phyloP scores from a whole-genome alignment of 2,888 invertebrate species.

The Drosophila glabriapex region DNA sequence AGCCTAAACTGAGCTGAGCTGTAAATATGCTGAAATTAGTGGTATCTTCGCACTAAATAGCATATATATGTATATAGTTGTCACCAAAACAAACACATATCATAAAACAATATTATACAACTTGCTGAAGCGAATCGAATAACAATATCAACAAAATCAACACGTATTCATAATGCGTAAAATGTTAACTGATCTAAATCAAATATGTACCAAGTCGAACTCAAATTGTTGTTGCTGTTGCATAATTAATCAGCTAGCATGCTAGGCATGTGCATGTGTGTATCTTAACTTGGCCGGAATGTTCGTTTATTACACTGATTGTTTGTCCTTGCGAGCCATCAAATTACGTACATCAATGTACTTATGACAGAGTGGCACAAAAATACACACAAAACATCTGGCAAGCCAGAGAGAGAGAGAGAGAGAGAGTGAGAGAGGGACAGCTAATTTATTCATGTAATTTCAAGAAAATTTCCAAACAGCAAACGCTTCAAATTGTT shows the following conservation, averaged over 20 bases:
- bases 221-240: background rate
- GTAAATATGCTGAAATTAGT: background rate
- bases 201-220: background rate
- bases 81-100: background rate
- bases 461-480: conserved; percentile 23
- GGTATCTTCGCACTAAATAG: background rate
- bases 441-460: conserved; percentile 19
- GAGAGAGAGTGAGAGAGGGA: background rate
- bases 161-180: background rate
- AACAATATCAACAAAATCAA: background rate
- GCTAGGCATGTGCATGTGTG: background rate
- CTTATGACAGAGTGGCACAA: background rate
- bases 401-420: background rate
- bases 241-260: conserved; percentile 22
- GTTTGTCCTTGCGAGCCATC: conserved; percentile 7
- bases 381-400: background rate
- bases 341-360: conserved; percentile 1
- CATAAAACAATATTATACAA: background rate
- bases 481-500: conserved; percentile 42
- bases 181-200: background rate
- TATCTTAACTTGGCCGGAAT: conserved; percentile 1
- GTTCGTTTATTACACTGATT: conserved; percentile 27
- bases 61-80: background rate
- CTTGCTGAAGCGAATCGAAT: background rate
- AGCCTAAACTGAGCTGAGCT: no score